Evolutionary conservation across 2,888 invertebrate genomes (phyloP).

Genomic region (Nephrotoma appendiculata): DNA sequence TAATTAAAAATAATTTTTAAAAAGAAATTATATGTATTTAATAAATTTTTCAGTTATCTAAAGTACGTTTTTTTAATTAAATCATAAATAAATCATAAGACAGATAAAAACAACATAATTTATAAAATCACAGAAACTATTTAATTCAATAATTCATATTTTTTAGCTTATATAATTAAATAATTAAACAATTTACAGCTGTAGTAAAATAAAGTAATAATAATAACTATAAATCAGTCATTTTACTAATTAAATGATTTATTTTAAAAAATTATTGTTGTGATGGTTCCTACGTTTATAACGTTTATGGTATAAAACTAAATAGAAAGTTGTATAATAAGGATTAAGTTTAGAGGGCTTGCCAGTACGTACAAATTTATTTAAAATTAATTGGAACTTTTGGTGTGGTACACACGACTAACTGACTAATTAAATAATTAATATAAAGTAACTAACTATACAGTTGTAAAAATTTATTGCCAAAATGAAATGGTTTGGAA

Average conservation of each 20-base stretch:
- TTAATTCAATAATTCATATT: not conserved
- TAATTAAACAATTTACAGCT: not conserved
- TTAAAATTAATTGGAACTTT: not conserved
- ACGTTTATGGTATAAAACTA: not conserved
- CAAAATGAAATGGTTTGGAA: not conserved
- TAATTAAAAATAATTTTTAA: not conserved
- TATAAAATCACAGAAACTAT: not conserved
- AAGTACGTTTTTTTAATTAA: not conserved
- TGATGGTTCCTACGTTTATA: not conserved
- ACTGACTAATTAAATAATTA: not conserved
- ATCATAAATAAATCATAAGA: not conserved
- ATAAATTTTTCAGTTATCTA: not conserved
- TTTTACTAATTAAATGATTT: not conserved
- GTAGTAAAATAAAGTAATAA: not conserved
- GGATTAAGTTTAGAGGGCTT: not conserved
- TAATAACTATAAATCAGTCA: not conserved
- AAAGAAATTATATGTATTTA: not conserved
- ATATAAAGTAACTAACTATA: not conserved
- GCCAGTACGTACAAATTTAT: not conserved
- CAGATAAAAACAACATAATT: not conserved
- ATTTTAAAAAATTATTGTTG: not conserved
- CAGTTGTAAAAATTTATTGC: not conserved
- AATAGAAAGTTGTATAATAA: not conserved
- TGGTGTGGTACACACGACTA: not conserved
- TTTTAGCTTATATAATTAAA: not conserved